Conservation (phyloP, 2,797 vertebrate species). For the Acrossocheilus fasciatus region DNA sequence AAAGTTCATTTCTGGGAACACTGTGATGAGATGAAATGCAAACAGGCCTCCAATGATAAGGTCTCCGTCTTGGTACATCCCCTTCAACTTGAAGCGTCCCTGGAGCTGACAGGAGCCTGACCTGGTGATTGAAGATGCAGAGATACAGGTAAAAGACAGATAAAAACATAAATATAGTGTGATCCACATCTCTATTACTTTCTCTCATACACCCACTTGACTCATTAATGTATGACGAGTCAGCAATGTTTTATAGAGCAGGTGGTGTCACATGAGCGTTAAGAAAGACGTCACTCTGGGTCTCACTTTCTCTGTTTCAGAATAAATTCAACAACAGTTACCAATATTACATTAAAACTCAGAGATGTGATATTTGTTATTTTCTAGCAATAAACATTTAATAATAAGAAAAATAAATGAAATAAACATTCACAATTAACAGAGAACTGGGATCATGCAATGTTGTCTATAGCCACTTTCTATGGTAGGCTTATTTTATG, state of each 20-base stretch:
- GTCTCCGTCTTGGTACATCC: constrained; percentile 60
- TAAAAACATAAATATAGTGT: constrained; percentile 44
- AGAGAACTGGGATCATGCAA: neutral
- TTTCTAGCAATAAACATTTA: neutral
- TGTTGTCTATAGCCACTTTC: neutral
- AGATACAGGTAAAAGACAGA: constrained; percentile 40
- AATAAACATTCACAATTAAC: neutral
- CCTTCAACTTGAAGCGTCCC: constrained; percentile 65
- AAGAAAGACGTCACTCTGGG: neutral
- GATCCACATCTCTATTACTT: constrained; percentile 57
- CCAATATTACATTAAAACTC: neutral
- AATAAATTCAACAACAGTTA: neutral
- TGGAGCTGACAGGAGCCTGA: constrained; percentile 54
- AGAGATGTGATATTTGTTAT: neutral
- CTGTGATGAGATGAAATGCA: constrained; percentile 48
- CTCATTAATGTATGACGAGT: neutral
- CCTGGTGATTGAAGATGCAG: constrained; percentile 29
- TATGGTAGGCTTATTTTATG: neutral
- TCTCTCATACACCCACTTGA: neutral
- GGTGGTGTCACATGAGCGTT: constrained; percentile 21
- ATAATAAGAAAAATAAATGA: neutral
- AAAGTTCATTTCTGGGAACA: constrained; percentile 56
- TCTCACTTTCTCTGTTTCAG: neutral
- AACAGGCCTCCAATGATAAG: constrained; percentile 62
- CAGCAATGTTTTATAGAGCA: constrained; percentile 46